A percentile compares a stretch with the other conserved stretches of the same genome.
These are phyloP conservation scores for Sphinx pinastri DNA, from an alignment of 2,888 invertebrate species.

Conservation along the genomic window DNA sequence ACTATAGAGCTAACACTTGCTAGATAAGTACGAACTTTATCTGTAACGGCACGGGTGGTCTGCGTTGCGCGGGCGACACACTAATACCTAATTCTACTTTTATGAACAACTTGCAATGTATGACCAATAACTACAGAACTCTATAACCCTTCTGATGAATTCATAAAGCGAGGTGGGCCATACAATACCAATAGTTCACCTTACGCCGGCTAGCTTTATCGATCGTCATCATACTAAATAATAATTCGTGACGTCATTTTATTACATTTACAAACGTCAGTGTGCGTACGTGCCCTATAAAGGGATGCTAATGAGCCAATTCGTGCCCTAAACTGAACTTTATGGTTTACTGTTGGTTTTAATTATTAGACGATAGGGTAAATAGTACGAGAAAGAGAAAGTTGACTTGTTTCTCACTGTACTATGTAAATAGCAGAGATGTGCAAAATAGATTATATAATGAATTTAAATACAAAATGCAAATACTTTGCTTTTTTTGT, in stretches of 20 bases:
- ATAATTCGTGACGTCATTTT: conserved; percentile 67
- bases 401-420: neutral
- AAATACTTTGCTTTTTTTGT: too few relatives aligned
- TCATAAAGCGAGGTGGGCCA: conserved; percentile 40
- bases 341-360: conserved; percentile 5
- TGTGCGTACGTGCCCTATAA: conserved; percentile 62
- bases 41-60: conserved; percentile 67
- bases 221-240: conserved; percentile 63
- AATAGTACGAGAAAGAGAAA: neutral
- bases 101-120: conserved; percentile 27
- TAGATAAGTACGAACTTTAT: conserved; percentile 59
- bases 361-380: conserved; percentile 11
- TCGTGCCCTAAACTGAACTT: conserved; percentile 35
- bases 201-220: conserved; percentile 56
- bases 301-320: conserved; percentile 57
- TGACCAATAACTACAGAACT: conserved; percentile 15
- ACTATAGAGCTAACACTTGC: conserved; percentile 51
- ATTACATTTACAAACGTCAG: conserved; percentile 54
- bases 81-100: conserved; percentile 35
- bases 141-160: conserved; percentile 32
- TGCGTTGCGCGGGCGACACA: conserved; percentile 59
- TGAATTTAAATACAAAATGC: too few relatives aligned
- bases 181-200: conserved; percentile 55
- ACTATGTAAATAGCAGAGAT: too few relatives aligned
- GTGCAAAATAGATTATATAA: too few relatives aligned